These are phyloP conservation scores for Syndactyla subalaris DNA, from an alignment of 2,797 vertebrate species.

Conservation along the genomic window DNA sequence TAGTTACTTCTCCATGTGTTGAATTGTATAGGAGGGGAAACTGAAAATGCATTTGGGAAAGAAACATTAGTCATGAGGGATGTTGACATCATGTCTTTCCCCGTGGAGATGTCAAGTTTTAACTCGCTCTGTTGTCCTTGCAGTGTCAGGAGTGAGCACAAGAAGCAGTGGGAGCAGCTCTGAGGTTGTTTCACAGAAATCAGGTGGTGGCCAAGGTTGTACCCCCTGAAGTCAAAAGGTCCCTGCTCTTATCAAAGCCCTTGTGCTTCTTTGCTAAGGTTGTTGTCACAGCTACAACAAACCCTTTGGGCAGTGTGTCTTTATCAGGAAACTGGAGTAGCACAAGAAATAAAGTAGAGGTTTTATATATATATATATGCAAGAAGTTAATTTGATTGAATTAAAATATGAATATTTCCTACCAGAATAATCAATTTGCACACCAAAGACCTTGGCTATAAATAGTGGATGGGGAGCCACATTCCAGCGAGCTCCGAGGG, in stretches of 20 bases:
- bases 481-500: background rate
- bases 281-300: background rate
- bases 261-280: background rate
- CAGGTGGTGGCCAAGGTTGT: background rate
- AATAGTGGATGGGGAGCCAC: background rate
- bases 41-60: background rate
- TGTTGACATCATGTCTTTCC: constrained; percentile 3
- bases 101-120: constrained; percentile 7
- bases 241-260: background rate
- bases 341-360: background rate
- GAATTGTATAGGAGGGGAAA: constrained; percentile 35
- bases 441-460: background rate
- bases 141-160: background rate
- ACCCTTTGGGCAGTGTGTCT: background rate
- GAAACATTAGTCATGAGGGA: constrained; percentile 4
- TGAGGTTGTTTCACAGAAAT: background rate
- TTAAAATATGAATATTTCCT: background rate
- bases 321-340: background rate
- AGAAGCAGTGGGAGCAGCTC: background rate
- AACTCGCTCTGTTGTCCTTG: background rate
- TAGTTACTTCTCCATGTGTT: constrained; percentile 22
- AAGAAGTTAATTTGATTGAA: background rate
- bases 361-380: background rate
- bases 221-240: background rate
- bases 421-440: background rate